A percentile compares a stretch with the other conserved stretches of the same genome.
phyloP scores from a whole-genome alignment of 1,140 invertebrate species.

The Drosophila truncata region DNA sequence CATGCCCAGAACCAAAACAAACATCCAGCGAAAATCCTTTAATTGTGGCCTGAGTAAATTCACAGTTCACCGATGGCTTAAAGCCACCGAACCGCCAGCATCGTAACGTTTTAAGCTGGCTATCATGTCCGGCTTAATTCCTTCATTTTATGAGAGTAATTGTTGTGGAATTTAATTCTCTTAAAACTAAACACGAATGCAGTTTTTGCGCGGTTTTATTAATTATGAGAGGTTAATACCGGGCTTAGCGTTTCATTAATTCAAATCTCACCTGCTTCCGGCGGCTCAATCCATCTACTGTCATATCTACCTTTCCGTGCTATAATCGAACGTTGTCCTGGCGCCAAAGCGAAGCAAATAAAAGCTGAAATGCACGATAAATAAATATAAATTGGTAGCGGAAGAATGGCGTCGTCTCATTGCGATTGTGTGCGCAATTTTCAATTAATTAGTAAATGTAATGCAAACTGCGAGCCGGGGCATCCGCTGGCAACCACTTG shows the following conservation, averaged over 20 bases:
- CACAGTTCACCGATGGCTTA: slow-evolving; percentile 25
- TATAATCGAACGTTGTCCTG: slow-evolving; percentile 18
- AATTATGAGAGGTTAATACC: slow-evolving; percentile 1
- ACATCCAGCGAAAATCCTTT: slow-evolving; percentile 27
- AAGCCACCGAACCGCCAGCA: slow-evolving; percentile 21
- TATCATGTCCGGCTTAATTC: slow-evolving; percentile 4
- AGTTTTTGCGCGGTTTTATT: not conserved
- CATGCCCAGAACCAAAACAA: slow-evolving; percentile 13
- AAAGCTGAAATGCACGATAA: slow-evolving; percentile 54
- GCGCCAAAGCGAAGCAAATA: slow-evolving; percentile 31
- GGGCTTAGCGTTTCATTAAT: slow-evolving; percentile 26
- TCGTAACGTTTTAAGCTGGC: not conserved
- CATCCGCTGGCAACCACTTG: slow-evolving; percentile 5
- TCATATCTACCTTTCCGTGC: slow-evolving; percentile 11
- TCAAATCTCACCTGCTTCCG: slow-evolving; percentile 3
- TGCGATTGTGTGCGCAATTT: slow-evolving; percentile 64
- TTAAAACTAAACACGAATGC: not conserved
- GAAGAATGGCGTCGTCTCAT: slow-evolving; percentile 71
- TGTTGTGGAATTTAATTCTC: not conserved
- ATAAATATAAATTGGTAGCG: slow-evolving; percentile 79
- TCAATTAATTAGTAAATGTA: slow-evolving; percentile 82
- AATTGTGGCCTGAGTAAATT: slow-evolving; percentile 42
- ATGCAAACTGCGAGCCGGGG: slow-evolving; percentile 54
- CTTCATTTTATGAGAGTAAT: not conserved
- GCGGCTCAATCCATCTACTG: slow-evolving; percentile 19